These are phyloP conservation scores for Desmophyllum pertusum DNA, from an alignment of 92 coral and sea anemone species.

Conservation along the genomic window DNA sequence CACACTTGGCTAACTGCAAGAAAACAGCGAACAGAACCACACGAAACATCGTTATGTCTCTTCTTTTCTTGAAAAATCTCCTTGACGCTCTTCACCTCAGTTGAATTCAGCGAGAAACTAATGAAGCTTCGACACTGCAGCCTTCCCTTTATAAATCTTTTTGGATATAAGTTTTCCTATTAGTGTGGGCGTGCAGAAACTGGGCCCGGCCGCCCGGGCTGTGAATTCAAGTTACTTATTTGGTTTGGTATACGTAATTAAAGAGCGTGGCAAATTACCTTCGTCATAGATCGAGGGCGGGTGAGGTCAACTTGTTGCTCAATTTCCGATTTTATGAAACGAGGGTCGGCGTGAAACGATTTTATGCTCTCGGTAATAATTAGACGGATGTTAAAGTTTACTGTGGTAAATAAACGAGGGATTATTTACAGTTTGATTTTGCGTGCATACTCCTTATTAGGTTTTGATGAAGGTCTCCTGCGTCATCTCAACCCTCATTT, in stretches of 20 bases:
- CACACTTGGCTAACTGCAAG: not conserved
- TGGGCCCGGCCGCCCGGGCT: not conserved
- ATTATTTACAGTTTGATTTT: not conserved
- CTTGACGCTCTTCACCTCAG: not conserved
- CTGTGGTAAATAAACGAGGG: not conserved
- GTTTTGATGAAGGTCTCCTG: not conserved
- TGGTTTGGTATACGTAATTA: no score
- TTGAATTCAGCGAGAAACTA: not conserved
- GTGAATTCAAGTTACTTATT: slow-evolving; percentile 9
- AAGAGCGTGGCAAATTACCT: not conserved
- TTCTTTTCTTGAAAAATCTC: not conserved
- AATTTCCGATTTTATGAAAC: slow-evolving; percentile 5
- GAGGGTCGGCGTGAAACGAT: not conserved
- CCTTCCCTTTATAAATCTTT: slow-evolving; percentile 1
- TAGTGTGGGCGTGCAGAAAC: not conserved
- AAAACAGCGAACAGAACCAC: not conserved
- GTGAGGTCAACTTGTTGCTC: slow-evolving; percentile 13
- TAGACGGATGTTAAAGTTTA: not conserved
- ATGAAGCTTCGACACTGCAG: not conserved
- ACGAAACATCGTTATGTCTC: not conserved
- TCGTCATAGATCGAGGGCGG: not conserved
- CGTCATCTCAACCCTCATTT: not conserved
- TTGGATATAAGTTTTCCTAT: not conserved
- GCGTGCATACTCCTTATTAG: not conserved
- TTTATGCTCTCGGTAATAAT: slow-evolving; percentile 5